Conservation (phyloP, 2,888 invertebrate species). For the Scaptodrosophila latifasciaeformis region DNA sequence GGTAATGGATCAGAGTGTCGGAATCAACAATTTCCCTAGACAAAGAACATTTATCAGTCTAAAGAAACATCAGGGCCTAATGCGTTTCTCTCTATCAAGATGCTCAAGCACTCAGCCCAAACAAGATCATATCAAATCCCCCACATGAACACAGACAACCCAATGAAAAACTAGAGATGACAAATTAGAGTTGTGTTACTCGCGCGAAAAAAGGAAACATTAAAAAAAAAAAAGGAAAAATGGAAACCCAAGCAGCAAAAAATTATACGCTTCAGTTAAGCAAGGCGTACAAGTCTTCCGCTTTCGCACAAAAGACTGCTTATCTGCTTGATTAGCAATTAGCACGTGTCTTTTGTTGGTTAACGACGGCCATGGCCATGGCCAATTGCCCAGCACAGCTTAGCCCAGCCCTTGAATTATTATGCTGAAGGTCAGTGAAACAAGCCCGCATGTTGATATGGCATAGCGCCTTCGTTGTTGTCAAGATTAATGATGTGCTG, state of each 20-base stretch:
- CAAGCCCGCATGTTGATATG: neutral
- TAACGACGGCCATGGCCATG: conserved; percentile 6
- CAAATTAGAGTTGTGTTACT: too few species aligned
- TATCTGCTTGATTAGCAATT: conserved; percentile 63
- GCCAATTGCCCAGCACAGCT: conserved; percentile 19
- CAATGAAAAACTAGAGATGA: too few species aligned
- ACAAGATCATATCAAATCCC: too few species aligned
- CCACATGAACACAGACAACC: too few species aligned
- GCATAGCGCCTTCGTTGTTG: conserved; percentile 2
- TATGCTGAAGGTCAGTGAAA: conserved; percentile 56
- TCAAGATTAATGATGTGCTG: conserved; percentile 58
- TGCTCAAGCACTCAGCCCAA: too few species aligned
- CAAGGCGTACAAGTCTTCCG: conserved; percentile 4
- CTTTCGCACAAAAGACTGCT: conserved; percentile 26
- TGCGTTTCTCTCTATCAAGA: too few species aligned
- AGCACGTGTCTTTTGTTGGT: conserved; percentile 53
- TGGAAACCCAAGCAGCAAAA: too few species aligned
- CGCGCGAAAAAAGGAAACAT: too few species aligned
- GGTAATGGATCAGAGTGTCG: too few species aligned
- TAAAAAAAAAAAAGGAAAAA: too few species aligned
- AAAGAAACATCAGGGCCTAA: too few species aligned
- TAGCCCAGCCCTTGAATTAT: conserved; percentile 53
- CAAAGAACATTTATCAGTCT: conserved; percentile 55
- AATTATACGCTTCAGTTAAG: too few species aligned
- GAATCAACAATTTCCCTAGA: conserved; percentile 53